These are phyloP conservation scores for Prorops nasuta DNA, from an alignment of 1,140 invertebrate genomes.

Conservation along the genomic window DNA sequence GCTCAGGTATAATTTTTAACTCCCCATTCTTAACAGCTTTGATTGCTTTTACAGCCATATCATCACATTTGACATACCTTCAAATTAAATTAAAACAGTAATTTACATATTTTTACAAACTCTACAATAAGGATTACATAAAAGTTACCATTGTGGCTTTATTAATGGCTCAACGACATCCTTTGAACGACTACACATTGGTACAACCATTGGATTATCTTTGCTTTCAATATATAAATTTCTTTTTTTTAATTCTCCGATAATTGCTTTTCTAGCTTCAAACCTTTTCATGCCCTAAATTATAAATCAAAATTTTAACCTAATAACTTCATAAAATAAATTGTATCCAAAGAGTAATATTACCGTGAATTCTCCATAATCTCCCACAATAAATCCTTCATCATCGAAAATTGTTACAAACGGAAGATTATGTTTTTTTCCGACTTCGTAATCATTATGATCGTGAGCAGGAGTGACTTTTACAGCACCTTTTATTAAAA, in stretches of 20 bases:
- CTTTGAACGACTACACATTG: slow-evolving; percentile 95
- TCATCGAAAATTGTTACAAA: slow-evolving; percentile 94
- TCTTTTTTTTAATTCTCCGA: slow-evolving; percentile 74
- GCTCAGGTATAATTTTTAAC: slow-evolving; percentile 90
- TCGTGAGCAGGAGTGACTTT: slow-evolving; percentile 99
- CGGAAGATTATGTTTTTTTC: slow-evolving; percentile 84
- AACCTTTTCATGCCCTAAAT: slow-evolving; percentile 91
- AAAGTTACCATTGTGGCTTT: slow-evolving; percentile 90
- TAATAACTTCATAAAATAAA: neutral
- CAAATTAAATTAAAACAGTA: slow-evolving; percentile 20
- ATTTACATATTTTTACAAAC: no score
- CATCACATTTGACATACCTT: slow-evolving; percentile 71
- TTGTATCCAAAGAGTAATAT: neutral
- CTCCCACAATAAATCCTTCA: slow-evolving; percentile 80
- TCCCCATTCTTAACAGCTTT: slow-evolving; percentile 79
- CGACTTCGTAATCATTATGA: slow-evolving; percentile 96
- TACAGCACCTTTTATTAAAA: slow-evolving; percentile 73
- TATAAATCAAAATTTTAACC: slow-evolving; percentile 12
- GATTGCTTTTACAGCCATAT: slow-evolving; percentile 81
- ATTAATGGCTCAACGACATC: slow-evolving; percentile 97
- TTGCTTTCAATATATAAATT: slow-evolving; percentile 82
- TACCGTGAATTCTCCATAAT: slow-evolving; percentile 86
- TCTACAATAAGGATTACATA: no score
- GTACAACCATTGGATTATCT: slow-evolving; percentile 96
- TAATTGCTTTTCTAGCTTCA: slow-evolving; percentile 81